Evolutionary conservation across 2,797 vertebrate species (phyloP).

Genomic region (Micromesistius poutassou): DNA sequence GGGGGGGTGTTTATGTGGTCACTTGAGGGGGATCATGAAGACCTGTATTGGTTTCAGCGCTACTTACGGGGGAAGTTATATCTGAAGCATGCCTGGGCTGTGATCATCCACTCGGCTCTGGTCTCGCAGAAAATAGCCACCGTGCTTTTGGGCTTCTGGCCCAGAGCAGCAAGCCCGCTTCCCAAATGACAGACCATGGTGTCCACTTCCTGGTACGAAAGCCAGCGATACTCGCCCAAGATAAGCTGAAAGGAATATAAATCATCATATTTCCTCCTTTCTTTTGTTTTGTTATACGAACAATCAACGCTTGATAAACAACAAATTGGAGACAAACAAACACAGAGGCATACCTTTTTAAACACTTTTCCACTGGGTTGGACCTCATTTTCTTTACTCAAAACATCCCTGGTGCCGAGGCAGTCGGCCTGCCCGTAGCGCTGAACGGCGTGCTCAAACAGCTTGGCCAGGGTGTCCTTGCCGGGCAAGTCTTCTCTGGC

Average conservation of each 20-base stretch:
- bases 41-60: background rate
- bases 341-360: conserved; percentile 84
- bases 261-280: background rate
- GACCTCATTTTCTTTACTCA: conserved; percentile 93
- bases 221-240: conserved; percentile 88
- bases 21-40: no score
- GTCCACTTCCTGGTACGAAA: conserved; percentile 86
- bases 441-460: conserved; percentile 84
- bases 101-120: conserved; percentile 94
- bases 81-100: conserved; percentile 92
- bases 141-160: conserved; percentile 81
- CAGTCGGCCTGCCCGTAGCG: conserved; percentile 80
- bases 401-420: conserved; percentile 86
- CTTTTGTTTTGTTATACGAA: no score
- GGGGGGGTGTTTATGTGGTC: no score
- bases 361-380: conserved; percentile 94
- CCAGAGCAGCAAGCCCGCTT: conserved; percentile 84
- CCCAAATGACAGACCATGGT: conserved; percentile 75
- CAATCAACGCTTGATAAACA: background rate
- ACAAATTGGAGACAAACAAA: background rate
- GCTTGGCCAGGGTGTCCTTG: conserved; percentile 90
- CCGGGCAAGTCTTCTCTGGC: conserved; percentile 87
- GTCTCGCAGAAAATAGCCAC: conserved; percentile 97
- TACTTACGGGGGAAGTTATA: conserved; percentile 89
- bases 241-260: conserved; percentile 74